Percentiles rank a stretch among this genome's conserved stretches.
Evolutionary conservation across 2,797 vertebrate genomes (phyloP).

Genomic region (Chaenodraco wilsoni): DNA sequence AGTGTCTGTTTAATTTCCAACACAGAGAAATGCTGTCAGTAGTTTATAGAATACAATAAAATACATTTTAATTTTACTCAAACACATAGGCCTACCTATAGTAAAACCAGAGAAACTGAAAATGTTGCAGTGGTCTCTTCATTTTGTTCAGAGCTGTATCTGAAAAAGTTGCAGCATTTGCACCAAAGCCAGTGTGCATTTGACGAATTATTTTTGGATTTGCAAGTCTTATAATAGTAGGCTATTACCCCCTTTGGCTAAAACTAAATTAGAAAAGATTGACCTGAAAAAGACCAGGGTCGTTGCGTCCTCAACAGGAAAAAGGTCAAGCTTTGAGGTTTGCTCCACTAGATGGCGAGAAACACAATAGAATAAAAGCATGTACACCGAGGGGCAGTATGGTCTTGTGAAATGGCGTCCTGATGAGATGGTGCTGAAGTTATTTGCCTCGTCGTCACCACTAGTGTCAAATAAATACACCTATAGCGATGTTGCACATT

Average conservation of each 20-base stretch:
- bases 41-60: too few relatives aligned
- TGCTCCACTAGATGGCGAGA: conserved; percentile 75
- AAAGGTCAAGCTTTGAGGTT: background rate
- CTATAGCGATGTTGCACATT: background rate
- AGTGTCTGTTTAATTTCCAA: too few relatives aligned
- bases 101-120: too few relatives aligned
- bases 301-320: conserved; percentile 7
- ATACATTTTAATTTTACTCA: too few relatives aligned
- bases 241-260: too few relatives aligned
- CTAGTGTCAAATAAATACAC: conserved; percentile 32
- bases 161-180: background rate
- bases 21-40: too few relatives aligned
- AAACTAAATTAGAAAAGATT: background rate
- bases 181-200: background rate
- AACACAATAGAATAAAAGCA: conserved; percentile 34
- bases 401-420: conserved; percentile 83
- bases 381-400: background rate
- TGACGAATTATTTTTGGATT: background rate
- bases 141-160: too few relatives aligned
- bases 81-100: too few relatives aligned
- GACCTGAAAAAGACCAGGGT: conserved; percentile 5
- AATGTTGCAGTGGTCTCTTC: too few relatives aligned
- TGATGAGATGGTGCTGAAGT: conserved; percentile 73
- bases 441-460: conserved; percentile 62
- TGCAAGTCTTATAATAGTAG: background rate